These are phyloP conservation scores for Silurus glanis DNA, from an alignment of 2,113 vertebrate species.

Conservation along the genomic window DNA sequence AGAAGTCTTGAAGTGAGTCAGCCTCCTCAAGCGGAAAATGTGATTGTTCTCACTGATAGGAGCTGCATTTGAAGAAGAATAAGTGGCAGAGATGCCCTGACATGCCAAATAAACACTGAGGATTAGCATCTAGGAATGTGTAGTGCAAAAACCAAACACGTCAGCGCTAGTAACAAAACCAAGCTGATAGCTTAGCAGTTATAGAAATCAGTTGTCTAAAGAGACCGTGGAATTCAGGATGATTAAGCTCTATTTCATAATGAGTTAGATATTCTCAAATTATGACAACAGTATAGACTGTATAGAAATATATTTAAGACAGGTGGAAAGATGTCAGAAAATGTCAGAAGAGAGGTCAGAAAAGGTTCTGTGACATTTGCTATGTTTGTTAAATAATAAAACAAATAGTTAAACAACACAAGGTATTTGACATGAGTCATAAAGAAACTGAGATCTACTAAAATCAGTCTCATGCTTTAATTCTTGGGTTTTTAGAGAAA, in stretches of 20 bases:
- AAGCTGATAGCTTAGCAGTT: neutral
- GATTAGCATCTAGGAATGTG: slow-evolving; percentile 3
- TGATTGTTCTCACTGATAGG: neutral
- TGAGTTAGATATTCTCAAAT: neutral
- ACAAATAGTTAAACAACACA: neutral
- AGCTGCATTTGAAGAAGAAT: slow-evolving; percentile 5
- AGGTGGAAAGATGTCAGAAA: neutral
- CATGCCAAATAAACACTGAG: neutral
- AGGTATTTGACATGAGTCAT: neutral
- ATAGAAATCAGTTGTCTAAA: neutral
- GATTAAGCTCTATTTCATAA: neutral
- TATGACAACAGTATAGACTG: neutral
- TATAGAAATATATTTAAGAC: neutral
- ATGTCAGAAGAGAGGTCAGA: neutral
- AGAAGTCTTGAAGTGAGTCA: neutral
- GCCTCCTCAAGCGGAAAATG: neutral
- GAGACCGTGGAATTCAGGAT: neutral
- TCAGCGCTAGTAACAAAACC: neutral
- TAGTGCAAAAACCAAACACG: neutral
- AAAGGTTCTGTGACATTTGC: neutral
- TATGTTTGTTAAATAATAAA: neutral
- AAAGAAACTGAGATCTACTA: neutral
- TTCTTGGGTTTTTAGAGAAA: neutral
- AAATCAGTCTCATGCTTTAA: neutral
- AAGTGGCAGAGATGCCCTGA: slow-evolving; percentile 15